A percentile compares a stretch with the other conserved stretches of the same genome.
phyloP scores from a whole-genome alignment of 1,140 invertebrate species.

The Lepidurus arcticus region DNA sequence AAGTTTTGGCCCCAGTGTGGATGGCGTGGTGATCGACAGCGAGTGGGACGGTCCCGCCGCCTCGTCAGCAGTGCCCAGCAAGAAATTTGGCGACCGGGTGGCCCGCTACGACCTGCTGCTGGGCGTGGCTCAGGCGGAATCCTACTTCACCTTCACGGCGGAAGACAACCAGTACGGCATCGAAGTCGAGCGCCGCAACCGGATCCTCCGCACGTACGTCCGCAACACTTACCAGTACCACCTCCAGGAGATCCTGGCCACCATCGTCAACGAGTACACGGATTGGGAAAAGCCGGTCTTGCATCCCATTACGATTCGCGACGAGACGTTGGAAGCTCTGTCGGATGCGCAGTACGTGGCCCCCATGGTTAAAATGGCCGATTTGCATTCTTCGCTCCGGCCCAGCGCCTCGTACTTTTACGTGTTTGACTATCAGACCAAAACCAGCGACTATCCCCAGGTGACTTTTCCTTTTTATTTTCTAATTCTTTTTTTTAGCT shows the following conservation, averaged over 20 bases:
- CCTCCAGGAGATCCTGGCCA: slow-evolving; percentile 54
- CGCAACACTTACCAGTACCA: slow-evolving; percentile 59
- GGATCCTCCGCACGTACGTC: slow-evolving; percentile 52
- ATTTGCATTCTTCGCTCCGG: slow-evolving; percentile 75
- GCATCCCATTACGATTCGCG: slow-evolving; percentile 85
- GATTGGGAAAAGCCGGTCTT: slow-evolving; percentile 91
- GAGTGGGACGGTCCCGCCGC: slow-evolving; percentile 46
- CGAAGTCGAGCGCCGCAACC: slow-evolving; percentile 46
- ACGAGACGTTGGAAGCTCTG: slow-evolving; percentile 87
- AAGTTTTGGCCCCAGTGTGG: slow-evolving; percentile 82
- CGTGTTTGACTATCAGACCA: slow-evolving; percentile 90
- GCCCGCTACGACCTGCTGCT: slow-evolving; percentile 83
- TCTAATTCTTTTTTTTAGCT: not conserved
- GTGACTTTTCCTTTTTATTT: slow-evolving; percentile 49
- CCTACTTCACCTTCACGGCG: slow-evolving; percentile 81
- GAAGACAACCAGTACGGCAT: slow-evolving; percentile 71
- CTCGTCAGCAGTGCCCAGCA: slow-evolving; percentile 28
- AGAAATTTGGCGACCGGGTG: slow-evolving; percentile 40
- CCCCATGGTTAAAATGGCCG: slow-evolving; percentile 82
- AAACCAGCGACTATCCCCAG: slow-evolving; percentile 81
- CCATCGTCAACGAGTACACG: slow-evolving; percentile 88
- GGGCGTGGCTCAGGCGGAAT: slow-evolving; percentile 79
- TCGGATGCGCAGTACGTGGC: slow-evolving; percentile 86
- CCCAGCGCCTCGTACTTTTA: slow-evolving; percentile 70
- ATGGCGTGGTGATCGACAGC: slow-evolving; percentile 81